A percentile compares a stretch with the other conserved stretches of the same genome.
These are phyloP conservation scores for Cydia fagiglandana DNA, from an alignment of 1,140 invertebrate species.

Conservation along the genomic window DNA sequence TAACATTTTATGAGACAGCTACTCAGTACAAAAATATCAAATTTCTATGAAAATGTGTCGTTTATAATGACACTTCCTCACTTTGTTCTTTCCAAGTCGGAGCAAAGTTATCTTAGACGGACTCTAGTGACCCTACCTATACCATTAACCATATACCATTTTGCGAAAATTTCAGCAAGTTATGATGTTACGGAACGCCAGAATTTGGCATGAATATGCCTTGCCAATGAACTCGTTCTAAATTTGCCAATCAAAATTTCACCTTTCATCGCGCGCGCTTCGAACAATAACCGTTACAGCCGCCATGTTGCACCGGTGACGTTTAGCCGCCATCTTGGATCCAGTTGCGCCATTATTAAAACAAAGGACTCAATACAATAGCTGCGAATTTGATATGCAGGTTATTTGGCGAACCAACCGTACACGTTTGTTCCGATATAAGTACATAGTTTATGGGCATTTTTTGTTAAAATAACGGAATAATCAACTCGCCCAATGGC, in stretches of 20 bases:
- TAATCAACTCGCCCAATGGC: background rate
- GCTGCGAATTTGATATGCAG: slow-evolving; percentile 30
- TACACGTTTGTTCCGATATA: background rate
- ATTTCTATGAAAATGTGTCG: too few species aligned
- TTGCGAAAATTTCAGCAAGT: background rate
- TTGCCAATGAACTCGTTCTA: background rate
- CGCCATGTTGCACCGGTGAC: slow-evolving; percentile 64
- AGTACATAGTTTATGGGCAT: background rate
- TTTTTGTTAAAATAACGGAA: background rate
- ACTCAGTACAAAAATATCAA: too few species aligned
- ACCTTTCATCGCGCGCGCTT: slow-evolving; percentile 28
- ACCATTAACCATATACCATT: too few species aligned
- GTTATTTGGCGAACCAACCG: slow-evolving; percentile 23
- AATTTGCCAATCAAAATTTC: background rate
- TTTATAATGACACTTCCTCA: too few species aligned
- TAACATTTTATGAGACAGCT: too few species aligned
- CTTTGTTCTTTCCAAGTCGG: too few species aligned
- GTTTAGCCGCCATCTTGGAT: slow-evolving; percentile 67
- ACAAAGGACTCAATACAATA: slow-evolving; percentile 65
- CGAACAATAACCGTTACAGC: slow-evolving; percentile 57
- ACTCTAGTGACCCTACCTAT: background rate
- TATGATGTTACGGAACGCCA: background rate
- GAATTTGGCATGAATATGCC: background rate
- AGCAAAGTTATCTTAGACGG: too few species aligned
- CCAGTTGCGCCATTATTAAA: slow-evolving; percentile 55